phyloP scores from a whole-genome alignment of 1,140 invertebrate species.

The Leptinotarsa defecta region DNA sequence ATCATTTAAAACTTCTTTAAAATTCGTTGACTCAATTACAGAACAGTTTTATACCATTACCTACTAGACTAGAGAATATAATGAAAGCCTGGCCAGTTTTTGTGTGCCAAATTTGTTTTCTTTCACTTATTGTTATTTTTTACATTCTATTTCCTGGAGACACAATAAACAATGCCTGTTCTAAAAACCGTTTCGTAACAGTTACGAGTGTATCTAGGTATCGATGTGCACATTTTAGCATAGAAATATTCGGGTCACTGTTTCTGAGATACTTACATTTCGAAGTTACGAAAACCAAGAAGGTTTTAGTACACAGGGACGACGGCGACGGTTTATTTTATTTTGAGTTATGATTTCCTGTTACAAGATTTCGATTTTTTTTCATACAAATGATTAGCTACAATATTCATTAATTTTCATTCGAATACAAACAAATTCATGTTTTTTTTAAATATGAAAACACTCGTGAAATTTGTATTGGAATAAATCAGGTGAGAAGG shows the following conservation, averaged over 20 bases:
- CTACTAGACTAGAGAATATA: too few relatives aligned
- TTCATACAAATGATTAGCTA: neutral
- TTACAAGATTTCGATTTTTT: neutral
- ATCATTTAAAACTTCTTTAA: too few relatives aligned
- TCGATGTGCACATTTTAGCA: neutral
- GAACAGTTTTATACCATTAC: too few relatives aligned
- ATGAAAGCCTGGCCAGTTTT: too few relatives aligned
- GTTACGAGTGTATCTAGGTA: constrained; percentile 1
- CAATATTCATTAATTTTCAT: neutral
- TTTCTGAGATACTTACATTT: neutral
- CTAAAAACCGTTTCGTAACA: neutral
- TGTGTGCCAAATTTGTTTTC: too few relatives aligned
- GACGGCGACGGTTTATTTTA: too few relatives aligned
- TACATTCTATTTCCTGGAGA: neutral
- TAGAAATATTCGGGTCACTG: neutral
- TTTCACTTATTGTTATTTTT: neutral
- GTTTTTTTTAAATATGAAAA: too few relatives aligned
- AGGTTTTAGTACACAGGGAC: too few relatives aligned
- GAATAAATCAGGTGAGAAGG: too few relatives aligned
- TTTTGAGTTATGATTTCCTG: neutral
- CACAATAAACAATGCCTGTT: neutral
- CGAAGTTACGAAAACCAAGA: neutral
- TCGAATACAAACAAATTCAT: too few relatives aligned
- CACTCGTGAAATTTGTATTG: too few relatives aligned
- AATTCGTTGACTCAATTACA: too few relatives aligned